Conservation (phyloP, 2,888 invertebrate genomes). For the Meliscaeva auricollis region DNA sequence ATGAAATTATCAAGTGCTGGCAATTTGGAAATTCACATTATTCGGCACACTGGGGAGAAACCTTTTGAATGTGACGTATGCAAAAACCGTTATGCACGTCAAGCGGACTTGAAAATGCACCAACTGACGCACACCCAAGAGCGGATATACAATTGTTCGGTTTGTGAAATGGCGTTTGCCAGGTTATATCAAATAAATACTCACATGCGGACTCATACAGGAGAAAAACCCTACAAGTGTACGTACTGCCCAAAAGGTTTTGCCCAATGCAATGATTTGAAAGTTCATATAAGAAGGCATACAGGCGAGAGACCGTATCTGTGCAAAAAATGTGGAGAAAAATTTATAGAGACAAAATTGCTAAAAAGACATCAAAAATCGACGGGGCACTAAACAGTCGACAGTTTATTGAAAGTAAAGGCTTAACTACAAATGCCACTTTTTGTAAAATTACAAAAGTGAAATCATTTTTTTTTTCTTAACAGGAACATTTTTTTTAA, state of each 20-base stretch:
- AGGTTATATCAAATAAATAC: constrained; percentile 86
- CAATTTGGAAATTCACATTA: constrained; percentile 86
- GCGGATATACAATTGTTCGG: constrained; percentile 84
- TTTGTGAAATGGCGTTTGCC: constrained; percentile 85
- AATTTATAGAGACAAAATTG: constrained; percentile 88
- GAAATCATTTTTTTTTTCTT: no score
- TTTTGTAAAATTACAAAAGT: no score
- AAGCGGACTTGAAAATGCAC: constrained; percentile 86
- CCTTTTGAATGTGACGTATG: constrained; percentile 87
- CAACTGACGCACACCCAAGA: constrained; percentile 87
- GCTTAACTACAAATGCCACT: no score
- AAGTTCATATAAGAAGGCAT: constrained; percentile 88
- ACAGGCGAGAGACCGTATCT: constrained; percentile 88
- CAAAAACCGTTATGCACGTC: constrained; percentile 86
- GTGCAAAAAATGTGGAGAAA: constrained; percentile 88
- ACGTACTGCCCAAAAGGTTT: constrained; percentile 84
- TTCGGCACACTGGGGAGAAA: constrained; percentile 87
- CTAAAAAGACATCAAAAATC: constrained; percentile 87
- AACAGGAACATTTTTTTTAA: no score
- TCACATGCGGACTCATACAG: constrained; percentile 86
- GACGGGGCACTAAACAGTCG: not conserved
- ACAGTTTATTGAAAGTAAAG: no score
- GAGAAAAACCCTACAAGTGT: constrained; percentile 86
- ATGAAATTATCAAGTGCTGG: constrained; percentile 86
- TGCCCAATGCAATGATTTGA: constrained; percentile 89